These are phyloP conservation scores for Aproaerema taeniolella DNA, from an alignment of 2,888 invertebrate genomes.

Conservation along the genomic window DNA sequence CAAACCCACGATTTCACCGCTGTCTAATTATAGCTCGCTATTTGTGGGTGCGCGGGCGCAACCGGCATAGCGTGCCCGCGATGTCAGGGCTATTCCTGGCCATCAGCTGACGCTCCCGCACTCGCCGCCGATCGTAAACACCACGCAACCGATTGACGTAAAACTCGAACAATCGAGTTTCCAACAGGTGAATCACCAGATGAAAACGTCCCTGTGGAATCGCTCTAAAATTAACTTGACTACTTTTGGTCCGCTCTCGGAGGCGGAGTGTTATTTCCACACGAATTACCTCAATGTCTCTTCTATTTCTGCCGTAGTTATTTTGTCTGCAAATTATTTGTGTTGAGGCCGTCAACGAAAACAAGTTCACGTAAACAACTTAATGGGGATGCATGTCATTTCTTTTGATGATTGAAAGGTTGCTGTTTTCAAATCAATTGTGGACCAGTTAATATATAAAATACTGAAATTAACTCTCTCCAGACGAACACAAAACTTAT, in stretches of 20 bases:
- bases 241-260: constrained; percentile 73
- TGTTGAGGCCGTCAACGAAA: constrained; percentile 22
- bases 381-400: constrained; percentile 4
- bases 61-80: constrained; percentile 73
- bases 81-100: constrained; percentile 76
- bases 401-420: no score
- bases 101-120: constrained; percentile 72
- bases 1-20: constrained; percentile 77
- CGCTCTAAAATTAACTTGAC: constrained; percentile 71
- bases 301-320: constrained; percentile 61
- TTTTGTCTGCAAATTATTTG: constrained; percentile 48
- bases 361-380: constrained; percentile 16
- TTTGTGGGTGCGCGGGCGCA: constrained; percentile 75
- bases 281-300: constrained; percentile 56
- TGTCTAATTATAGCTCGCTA: constrained; percentile 74
- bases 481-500: no score
- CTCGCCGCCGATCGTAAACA: constrained; percentile 59
- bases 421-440: no score
- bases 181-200: constrained; percentile 74
- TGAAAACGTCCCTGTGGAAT: constrained; percentile 68
- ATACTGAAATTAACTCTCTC: no score
- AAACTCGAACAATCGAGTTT: constrained; percentile 74
- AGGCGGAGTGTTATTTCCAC: constrained; percentile 72
- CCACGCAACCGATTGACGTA: constrained; percentile 75
- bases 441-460: no score